phyloP scores from a whole-genome alignment of 2,113 vertebrate species.

The Anarrhichthys ocellatus region DNA sequence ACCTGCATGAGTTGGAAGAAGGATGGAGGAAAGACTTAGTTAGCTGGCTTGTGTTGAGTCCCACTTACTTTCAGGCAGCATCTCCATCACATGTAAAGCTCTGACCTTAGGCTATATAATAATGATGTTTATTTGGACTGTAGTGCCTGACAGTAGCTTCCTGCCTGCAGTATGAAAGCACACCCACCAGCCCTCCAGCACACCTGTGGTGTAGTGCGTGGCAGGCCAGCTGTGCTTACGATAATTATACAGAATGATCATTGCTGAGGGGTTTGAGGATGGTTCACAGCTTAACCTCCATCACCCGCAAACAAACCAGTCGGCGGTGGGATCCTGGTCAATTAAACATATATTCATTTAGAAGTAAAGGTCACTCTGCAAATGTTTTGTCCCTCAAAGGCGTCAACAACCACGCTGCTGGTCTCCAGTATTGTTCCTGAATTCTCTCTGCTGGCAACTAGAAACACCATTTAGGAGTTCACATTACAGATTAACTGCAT shows the following conservation, averaged over 20 bases:
- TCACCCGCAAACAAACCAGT: slow-evolving; percentile 52
- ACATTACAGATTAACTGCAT: background rate
- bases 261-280: slow-evolving; percentile 43
- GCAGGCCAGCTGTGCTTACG: slow-evolving; percentile 70
- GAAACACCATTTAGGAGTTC: background rate
- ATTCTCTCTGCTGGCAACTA: background rate
- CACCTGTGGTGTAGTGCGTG: slow-evolving; percentile 58
- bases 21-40: slow-evolving; percentile 19
- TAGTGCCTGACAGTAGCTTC: slow-evolving; percentile 44
- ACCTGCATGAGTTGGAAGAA: background rate
- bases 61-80: slow-evolving; percentile 45
- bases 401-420: slow-evolving; percentile 12
- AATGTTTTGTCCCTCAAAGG: slow-evolving; percentile 23
- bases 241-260: slow-evolving; percentile 65
- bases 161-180: slow-evolving; percentile 48
- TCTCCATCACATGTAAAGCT: slow-evolving; percentile 51
- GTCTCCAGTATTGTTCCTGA: slow-evolving; percentile 12
- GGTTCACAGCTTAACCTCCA: slow-evolving; percentile 59
- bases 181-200: slow-evolving; percentile 46
- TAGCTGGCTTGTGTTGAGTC: slow-evolving; percentile 39
- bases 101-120: slow-evolving; percentile 62
- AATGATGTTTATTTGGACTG: slow-evolving; percentile 71
- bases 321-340: slow-evolving; percentile 39
- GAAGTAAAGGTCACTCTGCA: slow-evolving; percentile 52
- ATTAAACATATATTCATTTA: slow-evolving; percentile 55